phyloP scores from a whole-genome alignment of 2,797 vertebrate species.

The Rhinogobio ventralis region DNA sequence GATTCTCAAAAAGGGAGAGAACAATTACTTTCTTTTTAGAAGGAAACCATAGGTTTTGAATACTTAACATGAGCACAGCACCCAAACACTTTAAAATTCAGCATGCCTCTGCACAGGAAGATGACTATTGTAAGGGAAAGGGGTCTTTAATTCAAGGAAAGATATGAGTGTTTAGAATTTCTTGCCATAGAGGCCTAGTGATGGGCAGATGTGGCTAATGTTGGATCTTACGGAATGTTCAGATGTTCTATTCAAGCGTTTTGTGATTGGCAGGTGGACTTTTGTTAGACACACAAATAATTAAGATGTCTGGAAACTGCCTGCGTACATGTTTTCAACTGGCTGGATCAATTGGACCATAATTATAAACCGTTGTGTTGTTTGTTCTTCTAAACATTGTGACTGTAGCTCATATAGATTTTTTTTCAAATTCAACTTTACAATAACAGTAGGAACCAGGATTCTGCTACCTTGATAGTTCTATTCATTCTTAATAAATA shows the following conservation, averaged over 20 bases:
- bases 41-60: not conserved
- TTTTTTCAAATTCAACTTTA: not conserved
- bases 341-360: not conserved
- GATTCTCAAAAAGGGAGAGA: slow-evolving; percentile 1
- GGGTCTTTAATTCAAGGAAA: not conserved
- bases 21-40: not conserved
- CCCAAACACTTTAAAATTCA: not conserved
- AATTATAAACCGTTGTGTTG: not conserved
- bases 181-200: not conserved
- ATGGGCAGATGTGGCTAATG: not conserved
- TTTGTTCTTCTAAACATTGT: slow-evolving; percentile 11
- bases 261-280: not conserved
- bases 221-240: slow-evolving; percentile 1
- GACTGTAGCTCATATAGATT: not conserved
- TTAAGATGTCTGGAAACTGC: slow-evolving; percentile 11
- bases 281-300: not conserved
- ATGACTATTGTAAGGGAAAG: not conserved
- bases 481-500: no score
- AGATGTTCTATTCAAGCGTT: not conserved
- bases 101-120: not conserved
- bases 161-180: not conserved
- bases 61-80: not conserved
- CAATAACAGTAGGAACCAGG: not conserved
- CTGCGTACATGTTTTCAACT: slow-evolving; percentile 5
- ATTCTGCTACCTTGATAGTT: not conserved